Evolutionary conservation across 1,140 invertebrate genomes (phyloP), one percentile per base, ranked within the genome.

Genomic region (Euwallacea fornicatus): DNA sequence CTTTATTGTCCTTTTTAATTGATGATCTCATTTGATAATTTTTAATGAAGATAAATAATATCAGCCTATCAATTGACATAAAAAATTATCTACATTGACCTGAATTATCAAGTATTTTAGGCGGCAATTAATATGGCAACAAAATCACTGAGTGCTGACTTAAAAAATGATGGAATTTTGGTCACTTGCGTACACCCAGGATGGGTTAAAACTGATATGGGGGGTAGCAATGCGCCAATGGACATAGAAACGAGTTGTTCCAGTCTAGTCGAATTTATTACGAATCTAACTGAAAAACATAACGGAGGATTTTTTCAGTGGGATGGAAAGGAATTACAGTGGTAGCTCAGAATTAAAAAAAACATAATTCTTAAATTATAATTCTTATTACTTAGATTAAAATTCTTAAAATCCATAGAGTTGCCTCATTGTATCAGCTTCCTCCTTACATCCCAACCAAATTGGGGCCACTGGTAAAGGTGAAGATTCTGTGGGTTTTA

Each of bases 161-260:
- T 97, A 41, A 89, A 89, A 77, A 83, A 86, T 44, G 85, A 90
- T 75, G 88, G 88, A 44, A 95, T 98, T 66, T 76, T 95, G 3
- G 90, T 88, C 0, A 83, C 89, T 0, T 87, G 86, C 58, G 76
- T 97, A 56, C 94, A 97, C 84, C 95, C 95, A 0, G 95, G 95
- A 0, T 97, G 94, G 94, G 92, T 96, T 0, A 88, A 89, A 76
- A 97, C 95, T 0, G 91, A 93, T 68, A 92, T 97, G 92, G 94
- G 94, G 6, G 93, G 93, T 8, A 80, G 82, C 58, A 90, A 89
- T 74, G 95, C 94, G 2, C 88, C 88, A 0, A 78, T 95, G 9
- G 88, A 89, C 64, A 81, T 93, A 9, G 83, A 89, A 53, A 84
- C 86, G 2, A 90, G 90, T 78, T 85, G 88, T 0, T 74, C 73